Base-by-base conservation (phyloP, 1,140 invertebrate genomes). In the Anoplophora glabripennis region DNA sequence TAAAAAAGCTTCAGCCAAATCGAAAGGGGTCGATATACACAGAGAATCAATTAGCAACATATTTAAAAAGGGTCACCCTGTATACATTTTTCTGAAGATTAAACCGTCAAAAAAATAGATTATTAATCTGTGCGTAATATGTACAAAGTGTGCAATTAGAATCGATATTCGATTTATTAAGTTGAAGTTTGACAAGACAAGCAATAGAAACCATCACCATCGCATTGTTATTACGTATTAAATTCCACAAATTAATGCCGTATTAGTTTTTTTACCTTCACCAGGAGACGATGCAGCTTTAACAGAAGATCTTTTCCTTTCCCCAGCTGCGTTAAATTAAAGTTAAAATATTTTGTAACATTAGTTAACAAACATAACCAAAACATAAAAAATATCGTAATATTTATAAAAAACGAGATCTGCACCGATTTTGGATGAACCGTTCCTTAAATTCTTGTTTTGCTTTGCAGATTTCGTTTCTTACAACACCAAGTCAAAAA, bases 281-380 rank as follows among this genome's bases (percentile, higher is more conserved):
- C 74, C 74, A 58, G 72, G 64, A 51, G 74, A 74, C 5, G 21
- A 28, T 57, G 64, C 64, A 60, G 74, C 71, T 68, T 74, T 74
- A 52, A 75, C 55, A 56, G 74, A 75, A 64, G 70, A 71, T 61
- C 68, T 65, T 52, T 72, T 69, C 59, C 64, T 66, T 70, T 67
- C 65, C 61, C 65, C 63, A 63, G 73, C 73, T 73, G 73, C 73
- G 61, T 75, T 54, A 53, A 53, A 42, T 75, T 54, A 28, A 28
- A 28, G 21, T 28, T 28, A 28, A 28, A 28, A 28, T 5, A 28
- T 28, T 28, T 28, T 28, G 2, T 28, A 28, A 3, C 21, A 5
- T 28, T 5, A 28, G 5, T n/a, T 5, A 28, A 28, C 21, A 28
- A 5, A 28, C 21, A 28, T 28, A 3, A 28, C 21, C 21, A 28